Base-by-base conservation (phyloP, 2,888 invertebrate species). In the Epistrophe grossulariae region DNA sequence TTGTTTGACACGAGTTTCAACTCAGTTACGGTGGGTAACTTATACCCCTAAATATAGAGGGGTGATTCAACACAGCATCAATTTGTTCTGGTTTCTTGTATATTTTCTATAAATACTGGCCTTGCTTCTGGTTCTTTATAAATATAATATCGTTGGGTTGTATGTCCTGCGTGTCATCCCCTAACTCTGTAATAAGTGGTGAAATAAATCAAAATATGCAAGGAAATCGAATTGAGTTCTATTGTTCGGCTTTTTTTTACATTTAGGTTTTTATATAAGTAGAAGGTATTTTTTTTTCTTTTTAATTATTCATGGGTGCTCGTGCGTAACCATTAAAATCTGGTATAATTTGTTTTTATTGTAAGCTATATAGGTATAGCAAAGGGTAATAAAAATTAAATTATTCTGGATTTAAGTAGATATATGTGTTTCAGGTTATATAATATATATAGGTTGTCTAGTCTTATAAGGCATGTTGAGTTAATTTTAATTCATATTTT, bases 151-250 rank as follows among this genome's bases (percentile, higher is more conserved):
- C 15, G 15, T 28, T 28, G 28, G 24, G 24, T 24, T 24, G 24
- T 24, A 3, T 50, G 35, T 19, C 35, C 48, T 50, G 19, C 62
- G 15, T 68, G 66, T 84, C 84, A 77, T 73, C 82, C 82, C 82
- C 45, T 71, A 66, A 68, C 24, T 38, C 43, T 66, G 71, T 45
- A 60, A 64, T 70, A 48, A 70, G 68, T 70, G 81, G 83, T 76
- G 76, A 79, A 72, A 87, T 87, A 87, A 87, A 87, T 87, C 87
- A 87, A 76, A 87, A 87, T 68, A 45, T 83, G 57, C 71, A 66
- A 83, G 79, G 79, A 74, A 83, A 79, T 72, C 87, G 76, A 87
- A 87, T 87, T 83, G 74, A 72, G 79, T 72, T 64, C 62, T 43
- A 72, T 83, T 87, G 83, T 83, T 55, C 43, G 43, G 40, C n/a